Percentiles rank a stretch among this genome's conserved stretches.
Evolutionary conservation across 2,113 vertebrate species (phyloP).

Genomic region (Syrrhaptes paradoxus): DNA sequence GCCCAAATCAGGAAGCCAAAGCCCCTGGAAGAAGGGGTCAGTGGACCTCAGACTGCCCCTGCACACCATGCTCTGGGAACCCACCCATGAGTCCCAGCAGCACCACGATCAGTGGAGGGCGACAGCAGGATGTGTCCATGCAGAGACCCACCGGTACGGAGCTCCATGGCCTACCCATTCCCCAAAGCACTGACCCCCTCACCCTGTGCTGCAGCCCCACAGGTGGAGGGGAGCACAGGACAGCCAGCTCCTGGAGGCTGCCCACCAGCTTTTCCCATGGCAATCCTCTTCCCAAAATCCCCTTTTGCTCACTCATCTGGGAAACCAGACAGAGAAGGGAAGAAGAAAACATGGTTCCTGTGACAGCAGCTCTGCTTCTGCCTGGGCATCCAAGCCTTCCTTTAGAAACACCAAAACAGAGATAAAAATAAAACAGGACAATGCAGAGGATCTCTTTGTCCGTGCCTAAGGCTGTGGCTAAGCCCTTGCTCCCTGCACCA

Average conservation of each 20-base stretch:
- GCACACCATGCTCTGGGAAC: background rate
- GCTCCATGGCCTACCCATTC: background rate
- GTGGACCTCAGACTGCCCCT: background rate
- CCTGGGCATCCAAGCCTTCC: background rate
- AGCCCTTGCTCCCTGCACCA: background rate
- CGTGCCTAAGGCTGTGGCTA: background rate
- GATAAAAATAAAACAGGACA: background rate
- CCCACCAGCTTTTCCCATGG: background rate
- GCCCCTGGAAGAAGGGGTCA: background rate
- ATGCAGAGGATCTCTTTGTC: background rate
- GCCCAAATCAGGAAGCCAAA: background rate
- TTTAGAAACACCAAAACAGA: background rate
- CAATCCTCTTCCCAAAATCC: background rate
- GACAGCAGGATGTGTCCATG: background rate
- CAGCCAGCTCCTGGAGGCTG: background rate
- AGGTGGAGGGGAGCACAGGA: rapidly evolving
- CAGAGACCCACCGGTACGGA: background rate
- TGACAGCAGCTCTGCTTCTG: background rate
- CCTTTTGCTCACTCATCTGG: background rate
- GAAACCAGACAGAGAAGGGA: background rate
- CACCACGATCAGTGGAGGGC: background rate
- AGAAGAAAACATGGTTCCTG: background rate
- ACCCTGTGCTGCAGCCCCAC: background rate
- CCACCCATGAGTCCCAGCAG: rapidly evolving
- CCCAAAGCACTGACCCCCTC: rapidly evolving